phyloP scores from a whole-genome alignment of 2,797 vertebrate genomes.

The Artibeus lituratus region DNA sequence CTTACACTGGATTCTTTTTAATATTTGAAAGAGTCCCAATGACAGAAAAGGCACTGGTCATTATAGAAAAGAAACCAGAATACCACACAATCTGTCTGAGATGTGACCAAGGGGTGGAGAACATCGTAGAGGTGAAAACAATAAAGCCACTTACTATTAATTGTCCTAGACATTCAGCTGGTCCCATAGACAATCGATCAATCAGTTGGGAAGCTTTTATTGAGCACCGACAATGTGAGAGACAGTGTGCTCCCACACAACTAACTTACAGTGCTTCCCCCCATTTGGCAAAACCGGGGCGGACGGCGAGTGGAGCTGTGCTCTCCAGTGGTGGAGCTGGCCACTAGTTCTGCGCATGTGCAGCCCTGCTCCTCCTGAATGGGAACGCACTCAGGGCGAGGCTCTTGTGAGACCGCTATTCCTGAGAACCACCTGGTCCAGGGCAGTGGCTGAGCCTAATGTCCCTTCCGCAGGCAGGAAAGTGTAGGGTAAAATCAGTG shows the following conservation, averaged over 20 bases:
- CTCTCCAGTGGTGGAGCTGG: not conserved
- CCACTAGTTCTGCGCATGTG: not conserved
- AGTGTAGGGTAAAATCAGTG: not conserved
- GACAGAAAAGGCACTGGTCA: not conserved
- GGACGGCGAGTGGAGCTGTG: not conserved
- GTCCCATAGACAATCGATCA: not conserved
- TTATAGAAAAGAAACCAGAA: not conserved
- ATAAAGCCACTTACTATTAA: not conserved
- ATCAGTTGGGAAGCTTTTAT: not conserved
- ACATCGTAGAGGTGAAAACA: not conserved
- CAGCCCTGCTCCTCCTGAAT: no score
- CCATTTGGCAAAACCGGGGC: not conserved
- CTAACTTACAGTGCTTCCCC: not conserved
- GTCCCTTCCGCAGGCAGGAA: not conserved
- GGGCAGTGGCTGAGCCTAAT: not conserved
- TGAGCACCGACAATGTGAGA: not conserved
- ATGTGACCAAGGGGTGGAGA: not conserved
- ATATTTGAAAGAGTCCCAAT: not conserved
- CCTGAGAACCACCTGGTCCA: not conserved
- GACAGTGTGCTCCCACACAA: not conserved
- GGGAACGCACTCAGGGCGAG: not conserved
- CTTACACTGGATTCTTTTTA: not conserved
- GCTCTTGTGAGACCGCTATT: not conserved
- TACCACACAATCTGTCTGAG: not conserved
- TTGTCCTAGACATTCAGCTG: not conserved